Evolutionary conservation across 2,113 vertebrate genomes (phyloP).

Genomic region (Nerophis lumbriciformis): DNA sequence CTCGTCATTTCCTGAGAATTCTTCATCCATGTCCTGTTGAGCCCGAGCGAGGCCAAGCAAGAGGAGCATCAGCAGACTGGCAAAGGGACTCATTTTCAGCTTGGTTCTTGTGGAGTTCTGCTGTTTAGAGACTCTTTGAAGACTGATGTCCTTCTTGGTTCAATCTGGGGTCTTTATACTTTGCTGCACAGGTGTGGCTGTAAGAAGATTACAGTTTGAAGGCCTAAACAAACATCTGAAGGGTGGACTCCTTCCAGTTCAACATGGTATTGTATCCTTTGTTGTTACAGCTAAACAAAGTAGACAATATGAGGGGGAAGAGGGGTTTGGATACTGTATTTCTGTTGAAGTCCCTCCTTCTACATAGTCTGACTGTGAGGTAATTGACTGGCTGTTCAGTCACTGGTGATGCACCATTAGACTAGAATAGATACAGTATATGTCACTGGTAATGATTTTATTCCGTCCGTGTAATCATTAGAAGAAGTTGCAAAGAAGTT

Average conservation of each 20-base stretch:
- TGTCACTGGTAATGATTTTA: no score
- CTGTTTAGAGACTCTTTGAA: slow-evolving; percentile 24
- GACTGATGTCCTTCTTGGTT: slow-evolving; percentile 25
- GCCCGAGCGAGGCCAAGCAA: slow-evolving; percentile 4
- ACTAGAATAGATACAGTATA: no score
- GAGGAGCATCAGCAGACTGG: slow-evolving; percentile 17
- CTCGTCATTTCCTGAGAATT: neutral
- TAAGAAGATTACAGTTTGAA: slow-evolving; percentile 10
- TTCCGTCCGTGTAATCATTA: no score
- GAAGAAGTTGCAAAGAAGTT: no score
- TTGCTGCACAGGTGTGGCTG: slow-evolving; percentile 4
- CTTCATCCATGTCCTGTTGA: neutral
- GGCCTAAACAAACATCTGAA: slow-evolving; percentile 20
- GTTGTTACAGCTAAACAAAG: no score
- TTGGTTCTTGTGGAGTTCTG: neutral
- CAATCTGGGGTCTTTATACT: slow-evolving; percentile 42
- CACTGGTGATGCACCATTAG: no score
- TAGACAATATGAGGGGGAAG: no score
- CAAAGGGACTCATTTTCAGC: slow-evolving; percentile 32
- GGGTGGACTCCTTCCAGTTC: slow-evolving; percentile 11
- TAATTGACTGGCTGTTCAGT: no score
- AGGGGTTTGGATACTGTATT: no score
- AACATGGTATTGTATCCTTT: no score
- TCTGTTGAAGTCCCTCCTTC: no score
- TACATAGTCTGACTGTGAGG: no score